These are phyloP conservation scores for Drosophila watanabei DNA, from an alignment of 1,140 invertebrate genomes.

Conservation along the genomic window DNA sequence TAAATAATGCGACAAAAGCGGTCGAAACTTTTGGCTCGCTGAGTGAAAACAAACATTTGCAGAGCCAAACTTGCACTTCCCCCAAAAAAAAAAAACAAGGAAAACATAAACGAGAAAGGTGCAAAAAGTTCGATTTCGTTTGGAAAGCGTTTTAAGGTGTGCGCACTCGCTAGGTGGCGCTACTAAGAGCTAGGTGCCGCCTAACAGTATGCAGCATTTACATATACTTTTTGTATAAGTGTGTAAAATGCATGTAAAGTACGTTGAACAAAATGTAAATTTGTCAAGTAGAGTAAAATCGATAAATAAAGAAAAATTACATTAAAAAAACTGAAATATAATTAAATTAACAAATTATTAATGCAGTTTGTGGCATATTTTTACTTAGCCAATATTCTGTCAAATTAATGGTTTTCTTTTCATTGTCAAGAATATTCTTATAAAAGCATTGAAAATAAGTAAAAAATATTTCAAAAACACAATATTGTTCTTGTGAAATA, in stretches of 20 bases:
- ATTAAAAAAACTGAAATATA: not conserved
- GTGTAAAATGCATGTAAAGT: not conserved
- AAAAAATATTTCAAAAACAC: not conserved
- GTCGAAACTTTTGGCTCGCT: conserved; percentile 29
- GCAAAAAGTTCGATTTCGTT: conserved; percentile 32
- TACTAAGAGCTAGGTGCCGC: not conserved
- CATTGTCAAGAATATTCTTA: fast-evolving
- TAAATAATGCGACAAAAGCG: conserved; percentile 44
- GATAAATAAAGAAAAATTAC: fast-evolving
- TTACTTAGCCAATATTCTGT: not conserved
- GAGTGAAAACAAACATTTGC: conserved; percentile 26
- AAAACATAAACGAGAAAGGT: not conserved
- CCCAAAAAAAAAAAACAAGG: not conserved
- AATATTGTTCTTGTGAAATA: not conserved
- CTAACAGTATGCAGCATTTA: conserved; percentile 27
- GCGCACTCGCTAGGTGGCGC: conserved; percentile 8
- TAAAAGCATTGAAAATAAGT: no score
- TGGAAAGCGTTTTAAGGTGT: not conserved
- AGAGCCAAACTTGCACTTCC: conserved; percentile 47
- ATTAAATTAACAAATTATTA: not conserved
- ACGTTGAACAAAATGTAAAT: not conserved
- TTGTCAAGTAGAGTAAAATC: not conserved
- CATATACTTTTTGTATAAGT: not conserved
- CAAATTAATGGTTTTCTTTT: not conserved
- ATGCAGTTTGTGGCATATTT: no score